Base-by-base conservation (phyloP, 2,888 invertebrate genomes). In the Strigamia transsilvanica region DNA sequence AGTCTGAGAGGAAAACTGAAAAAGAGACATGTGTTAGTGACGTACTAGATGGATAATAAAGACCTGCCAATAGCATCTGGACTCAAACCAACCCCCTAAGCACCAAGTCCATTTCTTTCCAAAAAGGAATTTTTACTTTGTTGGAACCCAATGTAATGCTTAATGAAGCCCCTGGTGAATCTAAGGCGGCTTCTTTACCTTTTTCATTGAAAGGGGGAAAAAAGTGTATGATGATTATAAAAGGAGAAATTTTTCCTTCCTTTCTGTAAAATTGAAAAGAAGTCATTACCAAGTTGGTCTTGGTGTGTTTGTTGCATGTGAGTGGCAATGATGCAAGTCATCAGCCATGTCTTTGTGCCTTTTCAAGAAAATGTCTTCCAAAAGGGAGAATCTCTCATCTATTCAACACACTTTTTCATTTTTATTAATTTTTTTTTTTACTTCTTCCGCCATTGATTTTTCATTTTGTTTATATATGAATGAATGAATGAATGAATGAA, bases 271-370 rank as follows among this genome's bases (percentile, higher is more conserved):
- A 61, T 61, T 61, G 61, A 61, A 61, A 61, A 61, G 61, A 61
- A 61, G 61, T 61, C 61, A 61, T 61, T 61, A 61, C 61, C 23
- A 23, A 61, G 21, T 61, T 21, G 21, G 61, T 61, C 61, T 61
- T 61, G 61, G 61, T 61, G 61, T 42, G 42, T 41, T 41, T 5
- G 7, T 13, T 42, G 42, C 10, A 42, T 42, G 42, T 61, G 18
- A 18, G 61, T 61, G 61, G 61, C 61, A 61, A 61, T 61, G 61
- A 18, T 61, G 61, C 61, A 61, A 61, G 61, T 61, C 61, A 61
- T 61, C 61, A 61, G 61, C 13, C 61, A 61, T 61, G 61, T 61
- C 61, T 61, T 61, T 61, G 61, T 61, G 61, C 61, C 61, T 61
- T 61, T 61, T 61, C 61, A 61, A 61, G 61, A 61, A 61, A 61